A percentile compares a stretch with the other conserved stretches of the same genome.
Conservation (phyloP, 2,113 vertebrate genomes). For the Thunnus maccoyii region DNA sequence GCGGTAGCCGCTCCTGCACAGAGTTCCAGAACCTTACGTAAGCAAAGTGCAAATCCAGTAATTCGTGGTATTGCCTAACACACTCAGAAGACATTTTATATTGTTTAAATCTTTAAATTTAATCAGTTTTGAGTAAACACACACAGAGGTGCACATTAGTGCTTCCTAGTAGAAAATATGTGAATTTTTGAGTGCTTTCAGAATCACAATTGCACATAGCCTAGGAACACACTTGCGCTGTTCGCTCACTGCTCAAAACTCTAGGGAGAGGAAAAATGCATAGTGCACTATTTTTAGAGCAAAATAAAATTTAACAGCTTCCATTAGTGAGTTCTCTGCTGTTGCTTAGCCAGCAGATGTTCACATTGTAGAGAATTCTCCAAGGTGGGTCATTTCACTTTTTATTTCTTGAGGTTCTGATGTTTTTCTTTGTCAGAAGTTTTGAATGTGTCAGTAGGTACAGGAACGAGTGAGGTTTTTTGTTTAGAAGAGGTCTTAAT, state of each 20-base stretch:
- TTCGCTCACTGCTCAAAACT: conserved; percentile 39
- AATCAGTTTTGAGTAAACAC: conserved; percentile 38
- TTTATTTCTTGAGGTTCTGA: conserved; percentile 44
- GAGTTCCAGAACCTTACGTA: conserved; percentile 5
- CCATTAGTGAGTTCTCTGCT: conserved; percentile 67
- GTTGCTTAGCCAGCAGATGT: conserved; percentile 55
- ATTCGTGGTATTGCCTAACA: conserved; percentile 7
- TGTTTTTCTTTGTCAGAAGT: conserved; percentile 22
- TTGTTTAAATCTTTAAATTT: conserved; percentile 53
- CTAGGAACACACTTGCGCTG: conserved; percentile 50
- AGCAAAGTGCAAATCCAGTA: conserved; percentile 26
- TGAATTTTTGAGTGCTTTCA: conserved; percentile 50
- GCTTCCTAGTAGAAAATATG: conserved; percentile 15
- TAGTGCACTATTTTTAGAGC: conserved; percentile 59
- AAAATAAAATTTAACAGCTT: conserved; percentile 68
- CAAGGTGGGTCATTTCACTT: conserved; percentile 46
- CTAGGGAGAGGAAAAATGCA: conserved; percentile 57
- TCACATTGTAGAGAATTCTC: conserved; percentile 43
- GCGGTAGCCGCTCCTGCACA: background rate
- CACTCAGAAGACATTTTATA: conserved; percentile 29
- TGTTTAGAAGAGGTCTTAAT: conserved; percentile 20
- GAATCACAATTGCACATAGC: conserved; percentile 34
- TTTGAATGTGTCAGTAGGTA: background rate
- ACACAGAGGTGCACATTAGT: conserved; percentile 4
- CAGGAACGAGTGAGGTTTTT: conserved; percentile 9